Conservation (phyloP, 2,888 invertebrate genomes). For the Brachycybe producta region DNA sequence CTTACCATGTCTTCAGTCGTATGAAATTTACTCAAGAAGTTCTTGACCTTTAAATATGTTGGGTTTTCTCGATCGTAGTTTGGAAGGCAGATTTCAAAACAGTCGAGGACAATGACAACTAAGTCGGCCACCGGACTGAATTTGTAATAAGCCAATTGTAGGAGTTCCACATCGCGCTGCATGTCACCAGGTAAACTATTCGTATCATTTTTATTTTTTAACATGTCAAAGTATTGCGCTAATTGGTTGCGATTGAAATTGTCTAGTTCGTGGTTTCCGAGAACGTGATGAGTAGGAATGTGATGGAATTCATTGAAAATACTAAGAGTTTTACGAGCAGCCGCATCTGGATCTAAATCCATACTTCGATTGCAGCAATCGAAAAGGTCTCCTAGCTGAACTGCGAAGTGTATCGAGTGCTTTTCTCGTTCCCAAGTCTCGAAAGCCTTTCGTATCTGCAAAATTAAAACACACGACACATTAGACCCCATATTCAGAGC, state of each 20-base stretch:
- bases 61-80: slow-evolving; percentile 27
- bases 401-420: slow-evolving; percentile 27
- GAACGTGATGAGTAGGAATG: slow-evolving; percentile 27
- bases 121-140: slow-evolving; percentile 27
- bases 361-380: slow-evolving; percentile 30
- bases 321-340: slow-evolving; percentile 27
- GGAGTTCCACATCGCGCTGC: neutral
- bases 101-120: slow-evolving; percentile 31
- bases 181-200: neutral
- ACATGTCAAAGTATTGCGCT: slow-evolving; percentile 18
- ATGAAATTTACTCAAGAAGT: slow-evolving; percentile 27
- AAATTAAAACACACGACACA: neutral
- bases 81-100: slow-evolving; percentile 32
- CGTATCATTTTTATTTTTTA: neutral
- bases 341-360: slow-evolving; percentile 23
- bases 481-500: no score
- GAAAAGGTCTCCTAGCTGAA: slow-evolving; percentile 36
- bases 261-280: slow-evolving; percentile 36
- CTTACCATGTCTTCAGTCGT: slow-evolving; percentile 26
- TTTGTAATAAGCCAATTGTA: slow-evolving; percentile 28
- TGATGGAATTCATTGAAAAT: slow-evolving; percentile 24
- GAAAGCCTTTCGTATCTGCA: slow-evolving; percentile 12
- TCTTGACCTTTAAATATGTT: slow-evolving; percentile 25
- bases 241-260: slow-evolving; percentile 30
- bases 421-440: slow-evolving; percentile 26